Conservation (phyloP, 2,888 invertebrate genomes). For the Cylloceria caligata region DNA sequence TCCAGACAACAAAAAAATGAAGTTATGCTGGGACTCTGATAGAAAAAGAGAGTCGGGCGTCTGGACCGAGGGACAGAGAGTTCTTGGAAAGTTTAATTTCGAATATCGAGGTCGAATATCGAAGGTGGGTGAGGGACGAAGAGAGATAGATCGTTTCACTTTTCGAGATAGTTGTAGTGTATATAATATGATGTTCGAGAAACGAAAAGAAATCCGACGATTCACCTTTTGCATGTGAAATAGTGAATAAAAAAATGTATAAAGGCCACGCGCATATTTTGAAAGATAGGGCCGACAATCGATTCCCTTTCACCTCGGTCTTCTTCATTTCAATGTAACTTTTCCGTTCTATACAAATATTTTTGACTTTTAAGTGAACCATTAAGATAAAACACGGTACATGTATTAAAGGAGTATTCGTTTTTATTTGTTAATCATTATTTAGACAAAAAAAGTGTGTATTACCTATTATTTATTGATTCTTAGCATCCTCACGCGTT, state of each 20-base stretch:
- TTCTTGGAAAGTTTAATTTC: slow-evolving; percentile 68
- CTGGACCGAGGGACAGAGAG: slow-evolving; percentile 56
- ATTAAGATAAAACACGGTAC: neutral
- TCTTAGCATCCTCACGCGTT: no score
- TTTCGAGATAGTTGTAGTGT: slow-evolving; percentile 45
- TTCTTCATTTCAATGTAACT: neutral
- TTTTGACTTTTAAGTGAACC: neutral
- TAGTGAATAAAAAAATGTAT: slow-evolving; percentile 54
- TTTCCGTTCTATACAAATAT: neutral
- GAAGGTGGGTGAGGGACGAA: slow-evolving; percentile 39
- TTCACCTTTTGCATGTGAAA: slow-evolving; percentile 51
- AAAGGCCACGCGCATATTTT: slow-evolving; percentile 52
- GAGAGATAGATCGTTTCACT: slow-evolving; percentile 64
- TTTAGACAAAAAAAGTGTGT: no score
- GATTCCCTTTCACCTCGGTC: slow-evolving; percentile 12
- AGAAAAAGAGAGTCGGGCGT: slow-evolving; percentile 33
- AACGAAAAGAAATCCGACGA: slow-evolving; percentile 49
- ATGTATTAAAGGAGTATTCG: neutral
- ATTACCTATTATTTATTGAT: no score
- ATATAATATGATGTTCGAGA: slow-evolving; percentile 26
- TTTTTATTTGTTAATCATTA: no score
- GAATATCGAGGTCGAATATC: slow-evolving; percentile 67
- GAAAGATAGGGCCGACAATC: slow-evolving; percentile 21
- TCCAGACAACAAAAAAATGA: neutral
- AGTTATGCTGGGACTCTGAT: slow-evolving; percentile 6